Evolutionary conservation across 64 coral and sea anemone species (phyloP), one percentile per base, ranked within the genome.

Genomic region (Platygyra sinensis): DNA sequence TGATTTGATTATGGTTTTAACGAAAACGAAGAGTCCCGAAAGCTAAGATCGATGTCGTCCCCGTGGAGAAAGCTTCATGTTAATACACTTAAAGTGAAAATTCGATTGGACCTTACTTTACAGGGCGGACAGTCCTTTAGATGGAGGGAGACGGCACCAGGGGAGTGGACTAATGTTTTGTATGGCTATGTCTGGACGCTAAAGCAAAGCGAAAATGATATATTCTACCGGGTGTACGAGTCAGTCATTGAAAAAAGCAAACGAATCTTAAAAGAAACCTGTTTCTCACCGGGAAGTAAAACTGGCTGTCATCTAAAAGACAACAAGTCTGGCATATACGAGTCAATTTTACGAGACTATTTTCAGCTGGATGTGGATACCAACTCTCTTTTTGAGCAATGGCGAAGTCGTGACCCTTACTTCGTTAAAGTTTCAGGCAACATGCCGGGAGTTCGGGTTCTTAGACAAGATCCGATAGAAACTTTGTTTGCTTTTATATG

Each of bases 401-500:
- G 95, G 95, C 72, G 60, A 30, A 52, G 78, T 60, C 55, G 24
- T 27, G 95, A 96, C 28, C 62, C 74, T 52, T 67, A 94, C 67
- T 96, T 96, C 74, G 52, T 65, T 5, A 62, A 76, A 64, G 87
- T 96, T 94, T 93, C 91, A 42, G 90, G 87, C 50, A 38, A 60
- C 30, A 90, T 96, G 31, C 67, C 42, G 22, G 97, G 97, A 19
- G 80, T 93, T 51, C 82, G 97, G 4, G 75, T 92, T 7, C 75
- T 99, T 49, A 57, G 97, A 86, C 94, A 96, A 80, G 88, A 99
- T 27, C 97, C 94, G 28, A 73, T 96, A 5, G 97, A 99, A 86
- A 99, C 87, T 84, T 87, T 95, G 3, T 99, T 99, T 80, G 88
- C 94, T 67, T 99, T 99, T 51, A 99, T 99, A 54, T 99, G 97